Base-by-base conservation (phyloP, 2,113 vertebrate species). In the Sander vitreus region DNA sequence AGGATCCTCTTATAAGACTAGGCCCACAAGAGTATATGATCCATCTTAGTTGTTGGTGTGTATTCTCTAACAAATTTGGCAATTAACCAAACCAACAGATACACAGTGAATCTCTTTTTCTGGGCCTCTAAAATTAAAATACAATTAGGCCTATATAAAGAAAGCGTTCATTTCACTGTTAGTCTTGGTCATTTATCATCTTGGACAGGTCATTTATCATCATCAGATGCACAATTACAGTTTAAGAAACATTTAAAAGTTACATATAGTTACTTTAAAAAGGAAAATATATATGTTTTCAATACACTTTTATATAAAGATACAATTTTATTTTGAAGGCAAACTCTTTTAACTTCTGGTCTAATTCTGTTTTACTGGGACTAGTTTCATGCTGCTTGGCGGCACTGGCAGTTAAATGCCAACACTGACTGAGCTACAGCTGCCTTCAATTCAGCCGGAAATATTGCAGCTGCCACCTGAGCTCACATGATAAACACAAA, bases 301-400 rank as follows among this genome's bases (percentile, higher is more conserved):
- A 27, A 3, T 21, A 39, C n/a, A 50, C 2, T 6, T 78, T 70
- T 14, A 16, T 21, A 15, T 1, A 66, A 16, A 54, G 5, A 19
- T 15, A 0, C 0, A 1, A 6, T 54, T 71, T 81, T 79, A 84
- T 68, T 85, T 89, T 80, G 81, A 82, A 87, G 27, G 33, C 4
- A 1, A n/a, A 25, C 5, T 39, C 14, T 6, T 18, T 27, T 16
- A 4, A 59, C 36, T 80, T 85, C 77, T 15, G 30, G 59, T 75
- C 11, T 19, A 12, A 18, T 39, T 73, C 11, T 36, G 23, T 2
- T 33, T 8, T 13, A 55, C 36, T 69, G 12, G 25, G 43, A 18
- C 13, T 13, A 6, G 5, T 18, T 76, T 58, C 11, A 47, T 15
- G 53, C 53, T 60, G 67, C 59, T 25, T 15, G n/a, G 65, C 16